These are phyloP conservation scores for Sylvietta virens DNA, from an alignment of 2,113 vertebrate genomes.

Conservation along the genomic window DNA sequence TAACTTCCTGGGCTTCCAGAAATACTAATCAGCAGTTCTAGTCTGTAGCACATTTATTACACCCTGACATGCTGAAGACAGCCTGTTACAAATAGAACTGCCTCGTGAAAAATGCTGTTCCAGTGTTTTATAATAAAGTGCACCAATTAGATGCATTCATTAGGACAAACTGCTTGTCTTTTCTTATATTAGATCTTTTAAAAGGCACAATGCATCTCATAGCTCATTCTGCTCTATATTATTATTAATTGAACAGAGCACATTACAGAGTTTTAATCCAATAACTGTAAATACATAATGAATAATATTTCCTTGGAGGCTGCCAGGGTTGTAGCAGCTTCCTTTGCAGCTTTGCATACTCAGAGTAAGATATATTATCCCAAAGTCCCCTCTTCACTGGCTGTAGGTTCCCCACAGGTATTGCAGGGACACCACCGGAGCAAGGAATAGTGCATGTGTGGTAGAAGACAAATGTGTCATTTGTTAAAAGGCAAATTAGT, in stretches of 20 bases:
- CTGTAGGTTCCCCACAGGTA: background rate
- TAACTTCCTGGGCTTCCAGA: constrained; percentile 72
- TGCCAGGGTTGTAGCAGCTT: constrained; percentile 10
- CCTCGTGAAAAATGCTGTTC: constrained; percentile 79
- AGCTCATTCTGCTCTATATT: constrained; percentile 59
- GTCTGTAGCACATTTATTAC: constrained; percentile 79
- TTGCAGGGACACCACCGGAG: background rate
- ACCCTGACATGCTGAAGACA: constrained; percentile 75
- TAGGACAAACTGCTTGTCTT: constrained; percentile 81
- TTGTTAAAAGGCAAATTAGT: constrained; percentile 32
- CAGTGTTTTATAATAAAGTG: constrained; percentile 82
- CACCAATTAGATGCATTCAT: constrained; percentile 82
- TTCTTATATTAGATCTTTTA: constrained; percentile 72
- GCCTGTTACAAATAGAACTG: constrained; percentile 81
- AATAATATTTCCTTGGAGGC: constrained; percentile 68
- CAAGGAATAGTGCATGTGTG: background rate
- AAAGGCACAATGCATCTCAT: constrained; percentile 72
- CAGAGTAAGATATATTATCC: background rate
- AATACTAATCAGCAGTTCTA: constrained; percentile 82
- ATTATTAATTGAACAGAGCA: constrained; percentile 77
- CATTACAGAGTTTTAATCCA: constrained; percentile 71
- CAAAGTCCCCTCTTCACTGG: background rate
- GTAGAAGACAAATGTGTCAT: constrained; percentile 7
- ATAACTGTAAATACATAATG: constrained; percentile 74
- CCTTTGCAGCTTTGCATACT: background rate